Percentiles rank a stretch among this genome's conserved stretches.
These are phyloP conservation scores for Himalopsyche kuldschensis DNA, from an alignment of 2,888 invertebrate genomes.

Conservation along the genomic window DNA sequence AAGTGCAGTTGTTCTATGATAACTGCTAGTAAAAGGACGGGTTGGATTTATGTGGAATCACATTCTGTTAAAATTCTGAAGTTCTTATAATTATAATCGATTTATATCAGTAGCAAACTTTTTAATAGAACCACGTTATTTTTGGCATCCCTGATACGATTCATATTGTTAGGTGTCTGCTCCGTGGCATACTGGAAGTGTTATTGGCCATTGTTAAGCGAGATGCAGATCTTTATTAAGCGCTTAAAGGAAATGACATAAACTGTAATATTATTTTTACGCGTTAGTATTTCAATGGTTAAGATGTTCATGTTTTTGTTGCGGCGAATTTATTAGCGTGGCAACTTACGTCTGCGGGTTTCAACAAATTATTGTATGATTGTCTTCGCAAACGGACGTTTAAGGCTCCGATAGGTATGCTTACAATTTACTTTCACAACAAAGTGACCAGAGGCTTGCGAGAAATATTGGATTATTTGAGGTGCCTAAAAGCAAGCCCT, in stretches of 20 bases:
- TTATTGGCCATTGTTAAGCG: slow-evolving; percentile 36
- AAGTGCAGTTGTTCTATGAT: too few relatives aligned
- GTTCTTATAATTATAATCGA: neutral
- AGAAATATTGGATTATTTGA: too few relatives aligned
- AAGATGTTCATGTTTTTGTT: neutral
- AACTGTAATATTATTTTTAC: slow-evolving; percentile 29
- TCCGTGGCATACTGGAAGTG: neutral
- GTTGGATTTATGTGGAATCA: too few relatives aligned
- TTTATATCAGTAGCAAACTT: neutral
- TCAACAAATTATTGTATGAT: slow-evolving; percentile 17
- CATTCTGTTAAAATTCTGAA: neutral
- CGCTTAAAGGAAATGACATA: slow-evolving; percentile 37
- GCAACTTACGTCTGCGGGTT: neutral
- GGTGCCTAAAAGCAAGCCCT: too few relatives aligned
- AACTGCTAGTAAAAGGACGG: too few relatives aligned
- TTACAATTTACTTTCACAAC: neutral
- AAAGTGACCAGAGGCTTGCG: neutral
- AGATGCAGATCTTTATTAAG: slow-evolving; percentile 29
- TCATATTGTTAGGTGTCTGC: slow-evolving; percentile 1
- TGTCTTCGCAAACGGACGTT: slow-evolving; percentile 4
- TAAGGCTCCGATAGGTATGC: neutral
- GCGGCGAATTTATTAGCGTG: neutral
- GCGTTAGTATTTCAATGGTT: slow-evolving; percentile 23
- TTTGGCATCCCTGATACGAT: neutral
- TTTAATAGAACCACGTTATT: neutral